phyloP scores from a whole-genome alignment of 2,113 vertebrate genomes.

The Pica pica region DNA sequence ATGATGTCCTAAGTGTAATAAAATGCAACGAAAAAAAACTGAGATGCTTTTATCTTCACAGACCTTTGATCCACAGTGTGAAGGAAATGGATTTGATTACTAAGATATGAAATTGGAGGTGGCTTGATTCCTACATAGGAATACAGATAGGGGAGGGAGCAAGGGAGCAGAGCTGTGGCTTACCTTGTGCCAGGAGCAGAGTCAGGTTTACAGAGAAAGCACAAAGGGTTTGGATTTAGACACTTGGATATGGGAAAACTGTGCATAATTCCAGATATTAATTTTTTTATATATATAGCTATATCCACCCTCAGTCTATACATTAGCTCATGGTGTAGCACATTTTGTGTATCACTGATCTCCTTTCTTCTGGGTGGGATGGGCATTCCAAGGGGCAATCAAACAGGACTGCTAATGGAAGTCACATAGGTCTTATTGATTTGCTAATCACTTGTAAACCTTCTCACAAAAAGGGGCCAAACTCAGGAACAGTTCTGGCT shows the following conservation, averaged over 20 bases:
- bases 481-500: background rate
- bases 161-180: background rate
- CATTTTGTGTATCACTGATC: background rate
- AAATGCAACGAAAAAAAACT: constrained; percentile 47
- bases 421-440: background rate
- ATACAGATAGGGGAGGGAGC: background rate
- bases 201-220: background rate
- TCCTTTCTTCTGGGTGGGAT: background rate
- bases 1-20: constrained; percentile 32
- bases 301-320: background rate
- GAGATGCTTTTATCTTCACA: constrained; percentile 14
- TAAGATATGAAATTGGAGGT: background rate
- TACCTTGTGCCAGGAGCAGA: background rate
- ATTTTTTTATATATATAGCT: background rate
- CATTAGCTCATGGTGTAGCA: background rate
- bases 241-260: background rate
- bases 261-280: background rate
- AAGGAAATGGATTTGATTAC: constrained; percentile 10
- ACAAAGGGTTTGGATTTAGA: background rate
- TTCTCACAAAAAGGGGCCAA: background rate
- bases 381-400: background rate
- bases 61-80: background rate
- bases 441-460: background rate
- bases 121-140: background rate
- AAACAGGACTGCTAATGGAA: background rate